A percentile compares a stretch with the other conserved stretches of the same genome.
Evolutionary conservation across 2,888 invertebrate species (phyloP).

Genomic region (Polymixis flavicincta): DNA sequence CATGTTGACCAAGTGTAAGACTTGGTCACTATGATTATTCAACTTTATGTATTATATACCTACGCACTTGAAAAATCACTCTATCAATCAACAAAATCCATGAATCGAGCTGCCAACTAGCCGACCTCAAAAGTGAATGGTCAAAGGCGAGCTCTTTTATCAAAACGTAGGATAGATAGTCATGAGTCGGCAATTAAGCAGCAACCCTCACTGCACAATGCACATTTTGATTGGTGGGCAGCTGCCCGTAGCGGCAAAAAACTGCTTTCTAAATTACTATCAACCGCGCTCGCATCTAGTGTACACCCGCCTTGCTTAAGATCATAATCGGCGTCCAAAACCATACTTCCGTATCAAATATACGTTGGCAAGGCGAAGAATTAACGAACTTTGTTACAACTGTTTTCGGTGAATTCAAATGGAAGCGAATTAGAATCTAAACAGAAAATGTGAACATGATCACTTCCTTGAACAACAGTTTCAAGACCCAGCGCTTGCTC

Average conservation of each 20-base stretch:
- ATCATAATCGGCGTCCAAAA: slow-evolving; percentile 80
- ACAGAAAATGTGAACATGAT: slow-evolving; percentile 48
- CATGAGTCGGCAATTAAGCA: slow-evolving; percentile 84
- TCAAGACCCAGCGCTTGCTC: slow-evolving; percentile 48
- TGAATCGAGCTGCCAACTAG: slow-evolving; percentile 41
- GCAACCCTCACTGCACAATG: slow-evolving; percentile 85
- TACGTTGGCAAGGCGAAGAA: slow-evolving; percentile 73
- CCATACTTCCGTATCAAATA: slow-evolving; percentile 82
- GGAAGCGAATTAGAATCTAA: slow-evolving; percentile 56
- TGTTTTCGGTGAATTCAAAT: slow-evolving; percentile 51
- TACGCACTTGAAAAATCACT: slow-evolving; percentile 33
- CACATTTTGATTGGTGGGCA: slow-evolving; percentile 87
- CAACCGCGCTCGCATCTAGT: slow-evolving; percentile 74
- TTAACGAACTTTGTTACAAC: slow-evolving; percentile 66
- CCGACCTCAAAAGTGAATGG: slow-evolving; percentile 53
- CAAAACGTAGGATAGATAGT: slow-evolving; percentile 74
- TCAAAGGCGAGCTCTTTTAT: slow-evolving; percentile 68
- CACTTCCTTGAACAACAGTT: slow-evolving; percentile 47
- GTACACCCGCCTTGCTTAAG: slow-evolving; percentile 80
- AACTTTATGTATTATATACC: neutral
- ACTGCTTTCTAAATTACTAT: slow-evolving; percentile 88
- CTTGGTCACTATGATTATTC: neutral
- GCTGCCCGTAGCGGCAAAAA: slow-evolving; percentile 86
- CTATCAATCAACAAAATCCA: slow-evolving; percentile 43
- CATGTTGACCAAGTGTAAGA: too few relatives aligned